A percentile compares a stretch with the other conserved stretches of the same genome.
phyloP scores from a whole-genome alignment of 2,113 vertebrate species.

The Polyodon spathula region DNA sequence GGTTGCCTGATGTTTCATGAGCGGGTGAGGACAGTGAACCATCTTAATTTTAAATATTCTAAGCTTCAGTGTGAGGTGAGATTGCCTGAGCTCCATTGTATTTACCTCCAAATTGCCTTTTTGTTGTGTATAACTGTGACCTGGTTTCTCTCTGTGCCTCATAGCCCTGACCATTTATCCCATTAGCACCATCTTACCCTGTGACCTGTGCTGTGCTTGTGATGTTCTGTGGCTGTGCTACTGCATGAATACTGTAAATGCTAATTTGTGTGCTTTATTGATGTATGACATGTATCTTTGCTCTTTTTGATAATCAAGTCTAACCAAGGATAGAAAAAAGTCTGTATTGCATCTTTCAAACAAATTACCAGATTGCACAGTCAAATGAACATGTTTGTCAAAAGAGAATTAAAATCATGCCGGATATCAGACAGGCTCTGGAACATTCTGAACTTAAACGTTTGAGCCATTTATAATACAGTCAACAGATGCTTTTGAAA shows the following conservation, averaged over 20 bases:
- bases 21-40: too few species aligned
- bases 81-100: constrained; percentile 62
- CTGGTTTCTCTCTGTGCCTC: not conserved
- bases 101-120: constrained; percentile 49
- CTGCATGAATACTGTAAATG: not conserved
- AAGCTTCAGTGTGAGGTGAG: constrained; percentile 8
- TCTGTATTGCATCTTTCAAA: too few species aligned
- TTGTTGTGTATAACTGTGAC: not conserved
- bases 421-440: too few species aligned
- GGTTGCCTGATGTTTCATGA: too few species aligned
- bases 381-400: too few species aligned
- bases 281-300: not conserved
- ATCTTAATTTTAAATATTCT: not conserved
- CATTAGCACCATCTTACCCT: not conserved
- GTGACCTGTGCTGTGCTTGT: constrained; percentile 2
- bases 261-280: not conserved
- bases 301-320: too few species aligned
- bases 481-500: too few species aligned
- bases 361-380: too few species aligned
- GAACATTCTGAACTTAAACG: too few species aligned
- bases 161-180: not conserved
- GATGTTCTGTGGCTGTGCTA: not conserved
- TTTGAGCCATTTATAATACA: too few species aligned
- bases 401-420: too few species aligned
- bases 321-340: too few species aligned